Evolutionary conservation across 2,888 invertebrate species (phyloP).

Genomic region (Leucophenga montana): DNA sequence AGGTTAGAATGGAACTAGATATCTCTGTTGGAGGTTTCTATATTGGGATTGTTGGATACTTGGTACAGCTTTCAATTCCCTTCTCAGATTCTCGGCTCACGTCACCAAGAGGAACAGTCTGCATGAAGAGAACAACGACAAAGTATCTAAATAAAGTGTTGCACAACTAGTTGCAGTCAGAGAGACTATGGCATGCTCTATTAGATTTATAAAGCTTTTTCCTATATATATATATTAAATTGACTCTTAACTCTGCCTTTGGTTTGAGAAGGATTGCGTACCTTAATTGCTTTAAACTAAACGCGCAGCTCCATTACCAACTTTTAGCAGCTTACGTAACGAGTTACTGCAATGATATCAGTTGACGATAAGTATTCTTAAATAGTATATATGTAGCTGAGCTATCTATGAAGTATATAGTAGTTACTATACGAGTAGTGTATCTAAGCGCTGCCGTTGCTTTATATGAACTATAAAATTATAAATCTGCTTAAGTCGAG

Average conservation of each 20-base stretch:
- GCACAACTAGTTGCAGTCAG: too few species aligned
- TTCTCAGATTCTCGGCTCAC: too few species aligned
- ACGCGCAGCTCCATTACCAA: not conserved
- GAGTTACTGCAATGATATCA: constrained; percentile 5
- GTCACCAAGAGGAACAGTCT: too few species aligned
- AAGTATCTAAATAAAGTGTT: constrained; percentile 4
- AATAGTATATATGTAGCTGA: not conserved
- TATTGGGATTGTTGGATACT: too few species aligned
- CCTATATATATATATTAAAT: too few species aligned
- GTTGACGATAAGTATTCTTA: not conserved
- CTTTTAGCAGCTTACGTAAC: not conserved
- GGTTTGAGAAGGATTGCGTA: not conserved
- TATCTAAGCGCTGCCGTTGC: not conserved
- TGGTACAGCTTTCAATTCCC: too few species aligned
- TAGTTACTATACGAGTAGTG: too few species aligned
- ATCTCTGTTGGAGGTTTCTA: too few species aligned
- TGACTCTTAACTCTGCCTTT: not conserved
- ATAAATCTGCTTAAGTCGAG: too few species aligned
- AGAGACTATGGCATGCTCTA: not conserved
- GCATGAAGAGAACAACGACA: not conserved
- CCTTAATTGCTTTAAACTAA: not conserved
- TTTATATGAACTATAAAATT: constrained; percentile 11
- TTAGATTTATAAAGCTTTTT: constrained; percentile 12
- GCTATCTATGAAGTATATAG: not conserved
- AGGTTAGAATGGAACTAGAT: too few species aligned